Percentiles rank a stretch among this genome's conserved stretches.
Evolutionary conservation across 2,797 vertebrate species (phyloP).

Genomic region (Coranthus polyacanthus): DNA sequence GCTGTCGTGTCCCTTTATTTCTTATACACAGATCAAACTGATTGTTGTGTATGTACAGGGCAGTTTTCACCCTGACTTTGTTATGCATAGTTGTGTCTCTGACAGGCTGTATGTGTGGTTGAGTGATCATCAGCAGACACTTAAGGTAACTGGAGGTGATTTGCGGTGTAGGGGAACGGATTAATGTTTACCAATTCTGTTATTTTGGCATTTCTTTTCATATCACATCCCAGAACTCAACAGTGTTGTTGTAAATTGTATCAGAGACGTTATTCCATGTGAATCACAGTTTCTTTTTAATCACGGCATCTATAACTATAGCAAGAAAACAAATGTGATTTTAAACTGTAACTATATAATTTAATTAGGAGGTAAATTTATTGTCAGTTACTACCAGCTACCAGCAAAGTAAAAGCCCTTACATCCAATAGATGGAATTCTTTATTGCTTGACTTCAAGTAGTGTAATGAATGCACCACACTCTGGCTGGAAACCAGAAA

Average conservation of each 20-base stretch:
- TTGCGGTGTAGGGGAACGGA: too few relatives aligned
- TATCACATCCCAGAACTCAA: neutral
- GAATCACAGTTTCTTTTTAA: too few relatives aligned
- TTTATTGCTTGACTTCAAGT: too few relatives aligned
- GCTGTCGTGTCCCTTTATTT: constrained; percentile 41
- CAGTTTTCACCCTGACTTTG: constrained; percentile 8
- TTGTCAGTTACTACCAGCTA: too few relatives aligned
- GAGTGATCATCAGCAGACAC: constrained; percentile 15
- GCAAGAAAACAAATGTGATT: neutral
- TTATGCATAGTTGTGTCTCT: neutral
- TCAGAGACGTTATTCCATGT: neutral
- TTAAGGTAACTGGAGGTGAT: constrained; percentile 43
- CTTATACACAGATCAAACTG: constrained; percentile 40
- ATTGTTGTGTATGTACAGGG: constrained; percentile 23
- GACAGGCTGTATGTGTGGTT: neutral
- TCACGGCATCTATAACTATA: neutral
- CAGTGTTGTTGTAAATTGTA: too few relatives aligned
- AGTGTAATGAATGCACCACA: too few relatives aligned
- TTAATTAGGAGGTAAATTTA: neutral
- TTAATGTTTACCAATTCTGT: too few relatives aligned
- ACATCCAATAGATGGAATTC: neutral
- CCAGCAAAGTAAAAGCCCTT: neutral
- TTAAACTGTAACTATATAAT: too few relatives aligned
- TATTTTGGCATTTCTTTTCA: constrained; percentile 13
- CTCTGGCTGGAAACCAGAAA: too few relatives aligned